Conservation (phyloP, 2,113 vertebrate genomes). For the Anser brachyrhynchus region DNA sequence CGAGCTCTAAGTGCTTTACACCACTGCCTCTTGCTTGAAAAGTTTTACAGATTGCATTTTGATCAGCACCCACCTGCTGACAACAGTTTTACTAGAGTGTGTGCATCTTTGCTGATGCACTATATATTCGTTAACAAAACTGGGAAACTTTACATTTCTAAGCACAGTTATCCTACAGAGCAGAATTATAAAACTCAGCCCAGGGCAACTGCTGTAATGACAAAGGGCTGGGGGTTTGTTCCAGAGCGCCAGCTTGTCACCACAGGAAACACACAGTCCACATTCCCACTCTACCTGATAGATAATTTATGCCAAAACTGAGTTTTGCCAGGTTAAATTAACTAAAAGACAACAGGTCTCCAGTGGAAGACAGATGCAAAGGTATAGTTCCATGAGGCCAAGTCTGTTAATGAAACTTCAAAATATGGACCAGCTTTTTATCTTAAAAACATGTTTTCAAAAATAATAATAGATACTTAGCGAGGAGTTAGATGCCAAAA, state of each 20-base stretch:
- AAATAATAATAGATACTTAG: background rate
- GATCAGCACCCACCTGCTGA: background rate
- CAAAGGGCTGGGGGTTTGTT: background rate
- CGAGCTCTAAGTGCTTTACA: background rate
- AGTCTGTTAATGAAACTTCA: background rate
- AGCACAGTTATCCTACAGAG: too few species aligned
- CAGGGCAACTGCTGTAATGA: too few species aligned
- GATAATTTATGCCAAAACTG: background rate
- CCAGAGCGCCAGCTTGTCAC: too few species aligned
- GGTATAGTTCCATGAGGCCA: background rate
- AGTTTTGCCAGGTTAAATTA: background rate
- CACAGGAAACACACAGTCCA: background rate
- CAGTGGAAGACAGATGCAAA: background rate
- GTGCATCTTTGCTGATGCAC: background rate
- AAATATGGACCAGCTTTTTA: background rate
- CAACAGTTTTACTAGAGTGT: background rate
- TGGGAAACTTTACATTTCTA: too few species aligned
- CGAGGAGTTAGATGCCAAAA: background rate
- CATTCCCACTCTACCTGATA: background rate
- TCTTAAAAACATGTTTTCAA: background rate
- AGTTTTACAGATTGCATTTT: background rate
- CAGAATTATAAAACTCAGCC: background rate
- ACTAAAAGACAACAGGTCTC: background rate
- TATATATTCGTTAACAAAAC: too few species aligned
- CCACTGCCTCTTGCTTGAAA: too few species aligned